phyloP scores from a whole-genome alignment of 2,113 vertebrate genomes.

The Charina bottae region DNA sequence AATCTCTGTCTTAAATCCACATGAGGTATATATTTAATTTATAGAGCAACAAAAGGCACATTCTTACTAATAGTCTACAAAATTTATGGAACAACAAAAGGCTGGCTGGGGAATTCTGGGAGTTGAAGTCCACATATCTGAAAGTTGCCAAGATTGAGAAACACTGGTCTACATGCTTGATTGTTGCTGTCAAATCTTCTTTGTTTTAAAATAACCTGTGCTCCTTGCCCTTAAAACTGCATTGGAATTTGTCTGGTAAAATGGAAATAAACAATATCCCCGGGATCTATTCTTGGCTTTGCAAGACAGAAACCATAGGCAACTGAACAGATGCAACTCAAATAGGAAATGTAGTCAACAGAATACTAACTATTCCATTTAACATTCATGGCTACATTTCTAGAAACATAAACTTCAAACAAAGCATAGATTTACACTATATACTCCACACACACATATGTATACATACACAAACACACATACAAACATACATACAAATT shows the following conservation, averaged over 20 bases:
- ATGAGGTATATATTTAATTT: slow-evolving; percentile 25
- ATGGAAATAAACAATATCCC: neutral
- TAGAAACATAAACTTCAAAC: neutral
- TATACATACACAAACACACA: neutral
- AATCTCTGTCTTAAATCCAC: neutral
- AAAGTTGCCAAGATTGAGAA: too few relatives aligned
- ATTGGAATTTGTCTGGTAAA: neutral
- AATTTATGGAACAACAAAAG: too few relatives aligned
- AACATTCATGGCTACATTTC: neutral
- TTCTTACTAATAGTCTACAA: slow-evolving; percentile 4
- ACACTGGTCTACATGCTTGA: neutral
- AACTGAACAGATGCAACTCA: slow-evolving; percentile 1
- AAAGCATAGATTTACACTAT: neutral
- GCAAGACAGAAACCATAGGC: slow-evolving; percentile 1
- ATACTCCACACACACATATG: neutral
- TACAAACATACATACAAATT: neutral
- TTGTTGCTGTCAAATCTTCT: slow-evolving; percentile 4
- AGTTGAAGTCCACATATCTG: too few relatives aligned
- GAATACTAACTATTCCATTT: slow-evolving; percentile 4
- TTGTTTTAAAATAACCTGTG: slow-evolving; percentile 31
- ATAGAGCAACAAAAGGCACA: slow-evolving; percentile 12
- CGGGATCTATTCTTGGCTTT: slow-evolving; percentile 1
- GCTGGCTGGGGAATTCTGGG: too few relatives aligned
- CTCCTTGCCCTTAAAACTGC: neutral
- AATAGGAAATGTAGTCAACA: neutral